These are phyloP conservation scores for Syngnathus scovelli DNA, from an alignment of 2,113 vertebrate species.

Conservation along the genomic window DNA sequence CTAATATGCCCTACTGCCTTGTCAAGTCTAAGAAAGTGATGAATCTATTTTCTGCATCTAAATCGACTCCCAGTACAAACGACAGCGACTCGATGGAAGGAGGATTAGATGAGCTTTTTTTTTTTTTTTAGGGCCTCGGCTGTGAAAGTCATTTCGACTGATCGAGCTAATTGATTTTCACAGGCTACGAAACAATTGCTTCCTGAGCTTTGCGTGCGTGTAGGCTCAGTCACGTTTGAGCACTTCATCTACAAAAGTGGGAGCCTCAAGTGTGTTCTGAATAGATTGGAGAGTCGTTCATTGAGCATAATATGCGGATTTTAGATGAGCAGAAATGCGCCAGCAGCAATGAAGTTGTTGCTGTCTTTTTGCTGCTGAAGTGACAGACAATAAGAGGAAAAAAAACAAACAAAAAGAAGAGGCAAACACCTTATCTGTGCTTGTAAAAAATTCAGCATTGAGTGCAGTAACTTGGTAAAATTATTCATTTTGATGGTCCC, in stretches of 20 bases:
- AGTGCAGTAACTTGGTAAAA: not conserved
- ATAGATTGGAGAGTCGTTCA: not conserved
- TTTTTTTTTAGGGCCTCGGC: slow-evolving; percentile 28
- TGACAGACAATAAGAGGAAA: not conserved
- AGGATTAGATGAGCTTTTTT: slow-evolving; percentile 18
- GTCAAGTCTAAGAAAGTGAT: slow-evolving; percentile 28
- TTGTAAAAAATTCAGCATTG: not conserved
- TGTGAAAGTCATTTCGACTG: slow-evolving; percentile 32
- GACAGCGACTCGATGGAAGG: slow-evolving; percentile 9
- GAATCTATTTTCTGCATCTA: slow-evolving; percentile 2
- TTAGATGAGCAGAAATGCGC: slow-evolving; percentile 12
- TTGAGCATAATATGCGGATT: not conserved
- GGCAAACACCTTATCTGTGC: not conserved
- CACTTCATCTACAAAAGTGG: not conserved
- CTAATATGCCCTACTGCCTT: slow-evolving; percentile 19
- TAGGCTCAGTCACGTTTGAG: slow-evolving; percentile 6
- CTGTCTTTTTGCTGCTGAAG: not conserved
- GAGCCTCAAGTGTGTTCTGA: slow-evolving; percentile 5
- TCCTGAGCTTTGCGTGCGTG: slow-evolving; percentile 16
- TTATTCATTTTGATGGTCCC: not conserved
- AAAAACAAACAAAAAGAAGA: not conserved
- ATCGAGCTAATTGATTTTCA: slow-evolving; percentile 54
- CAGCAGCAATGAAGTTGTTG: not conserved
- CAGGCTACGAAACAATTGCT: slow-evolving; percentile 44
- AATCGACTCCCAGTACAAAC: slow-evolving; percentile 12